Conservation (phyloP, 2,888 invertebrate species). For the Mongoloraphidia duomilia region DNA sequence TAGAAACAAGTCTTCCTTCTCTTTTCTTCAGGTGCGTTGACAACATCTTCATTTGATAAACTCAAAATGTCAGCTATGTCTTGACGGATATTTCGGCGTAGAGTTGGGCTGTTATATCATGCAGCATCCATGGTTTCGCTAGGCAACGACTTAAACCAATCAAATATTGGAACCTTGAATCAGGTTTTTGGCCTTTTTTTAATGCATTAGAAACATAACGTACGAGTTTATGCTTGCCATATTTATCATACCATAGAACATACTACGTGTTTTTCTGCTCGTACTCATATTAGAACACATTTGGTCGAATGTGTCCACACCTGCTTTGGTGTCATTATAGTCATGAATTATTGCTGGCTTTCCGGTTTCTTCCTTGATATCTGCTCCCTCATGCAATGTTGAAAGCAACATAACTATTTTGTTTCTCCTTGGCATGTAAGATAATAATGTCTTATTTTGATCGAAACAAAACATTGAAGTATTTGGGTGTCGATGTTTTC, state of each 20-base stretch:
- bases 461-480: slow-evolving; percentile 9
- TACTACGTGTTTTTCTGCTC: slow-evolving; percentile 5
- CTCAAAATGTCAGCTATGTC: too few species aligned
- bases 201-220: background rate
- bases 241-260: slow-evolving; percentile 7
- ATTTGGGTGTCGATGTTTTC: background rate
- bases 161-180: too few species aligned
- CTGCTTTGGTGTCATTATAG: slow-evolving; percentile 7
- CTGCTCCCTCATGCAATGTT: slow-evolving; percentile 2
- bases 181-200: too few species aligned
- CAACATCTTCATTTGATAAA: too few species aligned
- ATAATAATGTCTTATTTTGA: slow-evolving; percentile 6
- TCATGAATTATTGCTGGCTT: slow-evolving; percentile 7
- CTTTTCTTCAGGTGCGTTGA: too few species aligned
- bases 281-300: slow-evolving; percentile 2
- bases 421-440: slow-evolving; percentile 8
- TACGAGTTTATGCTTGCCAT: slow-evolving; percentile 1
- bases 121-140: too few species aligned
- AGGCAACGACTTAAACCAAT: too few species aligned
- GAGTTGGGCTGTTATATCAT: too few species aligned
- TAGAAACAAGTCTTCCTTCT: too few species aligned
- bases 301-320: slow-evolving; percentile 7
- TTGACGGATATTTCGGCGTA: too few species aligned
- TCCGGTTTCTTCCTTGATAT: background rate
- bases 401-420: slow-evolving; percentile 9